A percentile compares a stretch with the other conserved stretches of the same genome.
phyloP scores from a whole-genome alignment of 2,113 vertebrate species.

The Aphyosemion australe region DNA sequence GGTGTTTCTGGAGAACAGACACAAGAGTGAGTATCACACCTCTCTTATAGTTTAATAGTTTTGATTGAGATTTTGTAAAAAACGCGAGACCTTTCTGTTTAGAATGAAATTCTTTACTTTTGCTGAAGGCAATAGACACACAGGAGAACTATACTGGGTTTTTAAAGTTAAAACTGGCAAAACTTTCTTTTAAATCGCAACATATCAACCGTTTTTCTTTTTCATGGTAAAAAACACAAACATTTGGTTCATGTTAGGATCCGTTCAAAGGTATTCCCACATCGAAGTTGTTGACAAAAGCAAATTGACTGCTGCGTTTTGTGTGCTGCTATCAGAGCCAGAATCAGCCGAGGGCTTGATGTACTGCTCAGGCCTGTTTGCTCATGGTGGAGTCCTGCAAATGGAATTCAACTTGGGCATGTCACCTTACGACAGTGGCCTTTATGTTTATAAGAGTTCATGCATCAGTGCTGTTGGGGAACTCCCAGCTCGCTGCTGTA shows the following conservation, averaged over 20 bases:
- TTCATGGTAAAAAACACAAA: too few species aligned
- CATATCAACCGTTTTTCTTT: too few species aligned
- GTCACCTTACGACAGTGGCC: background rate
- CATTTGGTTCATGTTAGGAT: background rate
- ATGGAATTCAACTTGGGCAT: conserved; percentile 20
- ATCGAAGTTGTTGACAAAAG: too few species aligned
- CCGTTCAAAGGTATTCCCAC: background rate
- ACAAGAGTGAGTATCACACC: conserved; percentile 62
- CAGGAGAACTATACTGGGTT: too few species aligned
- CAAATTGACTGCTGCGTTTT: background rate
- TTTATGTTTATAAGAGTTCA: conserved; percentile 12
- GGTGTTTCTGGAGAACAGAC: conserved; percentile 2
- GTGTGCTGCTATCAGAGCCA: conserved; percentile 21
- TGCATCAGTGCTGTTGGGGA: background rate
- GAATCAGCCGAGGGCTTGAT: background rate
- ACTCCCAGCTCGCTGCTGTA: background rate
- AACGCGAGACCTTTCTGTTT: too few species aligned
- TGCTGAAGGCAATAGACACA: too few species aligned
- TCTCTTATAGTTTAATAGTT: background rate
- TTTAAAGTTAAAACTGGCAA: too few species aligned
- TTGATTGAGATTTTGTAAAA: background rate
- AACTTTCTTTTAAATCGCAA: too few species aligned
- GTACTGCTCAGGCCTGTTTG: conserved; percentile 51
- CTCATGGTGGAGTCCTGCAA: conserved; percentile 53
- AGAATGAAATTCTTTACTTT: too few species aligned